A percentile compares a stretch with the other conserved stretches of the same genome.
phyloP scores from a whole-genome alignment of 2,888 invertebrate species.

The Acronicta psi region DNA sequence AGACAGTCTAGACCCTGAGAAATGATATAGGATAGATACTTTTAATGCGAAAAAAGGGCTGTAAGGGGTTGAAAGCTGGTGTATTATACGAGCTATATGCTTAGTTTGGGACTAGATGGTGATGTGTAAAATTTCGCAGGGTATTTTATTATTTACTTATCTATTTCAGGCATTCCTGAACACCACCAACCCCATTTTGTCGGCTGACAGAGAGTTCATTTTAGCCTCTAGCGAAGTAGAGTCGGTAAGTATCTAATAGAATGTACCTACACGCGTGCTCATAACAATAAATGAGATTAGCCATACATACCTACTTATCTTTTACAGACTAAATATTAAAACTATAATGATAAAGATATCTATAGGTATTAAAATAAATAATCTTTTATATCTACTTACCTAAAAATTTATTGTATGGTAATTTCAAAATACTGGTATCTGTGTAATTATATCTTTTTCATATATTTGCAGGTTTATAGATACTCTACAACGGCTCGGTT shows the following conservation, averaged over 20 bases:
- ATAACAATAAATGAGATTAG: constrained; percentile 32
- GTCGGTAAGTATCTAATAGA: constrained; percentile 78
- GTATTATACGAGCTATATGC: no score
- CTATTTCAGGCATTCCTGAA: constrained; percentile 76
- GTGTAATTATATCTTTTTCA: neutral
- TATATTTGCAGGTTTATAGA: constrained; percentile 89
- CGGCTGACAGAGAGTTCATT: constrained; percentile 79
- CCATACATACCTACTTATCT: constrained; percentile 43
- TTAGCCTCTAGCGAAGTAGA: constrained; percentile 82
- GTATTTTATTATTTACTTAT: neutral
- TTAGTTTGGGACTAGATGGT: no score
- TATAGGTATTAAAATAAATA: constrained; percentile 28
- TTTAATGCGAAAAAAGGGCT: no score
- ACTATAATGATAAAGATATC: constrained; percentile 41
- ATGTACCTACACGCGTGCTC: neutral
- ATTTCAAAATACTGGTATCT: constrained; percentile 6
- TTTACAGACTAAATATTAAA: constrained; percentile 23
- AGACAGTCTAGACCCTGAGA: no score
- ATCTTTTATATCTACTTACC: constrained; percentile 16
- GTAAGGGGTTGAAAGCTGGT: no score
- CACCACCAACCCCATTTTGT: constrained; percentile 81
- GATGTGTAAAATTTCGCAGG: no score
- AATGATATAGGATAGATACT: no score
- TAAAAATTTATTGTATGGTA: constrained; percentile 7
- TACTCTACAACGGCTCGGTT: constrained; percentile 91